Evolutionary conservation across 2,888 invertebrate species (phyloP), one percentile per base, ranked within the genome.

Genomic region (Epinotia bilunana): DNA sequence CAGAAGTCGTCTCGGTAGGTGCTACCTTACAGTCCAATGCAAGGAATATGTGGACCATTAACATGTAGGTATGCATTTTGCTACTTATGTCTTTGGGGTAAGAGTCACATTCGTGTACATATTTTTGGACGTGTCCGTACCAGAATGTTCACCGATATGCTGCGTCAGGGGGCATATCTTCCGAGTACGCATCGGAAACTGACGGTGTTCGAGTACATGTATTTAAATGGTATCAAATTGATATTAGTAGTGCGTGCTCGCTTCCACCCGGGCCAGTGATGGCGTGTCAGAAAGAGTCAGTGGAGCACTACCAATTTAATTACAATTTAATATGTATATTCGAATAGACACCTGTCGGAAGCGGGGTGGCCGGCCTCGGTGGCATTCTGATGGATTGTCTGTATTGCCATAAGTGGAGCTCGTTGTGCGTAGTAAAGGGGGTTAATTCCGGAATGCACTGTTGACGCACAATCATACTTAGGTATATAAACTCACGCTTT

Each of bases 161-260:
- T 53, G 53, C n/a, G 7, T n/a, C 60, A 5, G 13, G 1, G 28
- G 28, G 61, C n/a, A 61, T 61, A 9, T 61, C 33, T 61, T 61
- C 61, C 61, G 61, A 61, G 33, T 33, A 28, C 33, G 11, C 61
- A n/a, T 61, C 61, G 33, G 33, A 61, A 61, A 53, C 53, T n/a
- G n/a, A 49, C 49, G n/a, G 53, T n/a, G 16, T 53, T 53, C n/a
- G 0, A 53, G 5, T 49, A 16, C 4, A 16, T 16, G 49, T 49
- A 49, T 49, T 49, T 16, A 16, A 49, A 16, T n/a, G n/a, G n/a
- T 6, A 53, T 53, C 53, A n/a, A 6, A 53, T 53, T 53, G 53
- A n/a, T 53, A 53, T 53, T n/a, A n/a, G 53, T 53, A 53, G n/a
- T 3, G n/a, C 53, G 13, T n/a, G 16, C 53, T 53, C 16, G 53